Base-by-base conservation (phyloP, 2,888 invertebrate species). In the Patella pellucida region DNA sequence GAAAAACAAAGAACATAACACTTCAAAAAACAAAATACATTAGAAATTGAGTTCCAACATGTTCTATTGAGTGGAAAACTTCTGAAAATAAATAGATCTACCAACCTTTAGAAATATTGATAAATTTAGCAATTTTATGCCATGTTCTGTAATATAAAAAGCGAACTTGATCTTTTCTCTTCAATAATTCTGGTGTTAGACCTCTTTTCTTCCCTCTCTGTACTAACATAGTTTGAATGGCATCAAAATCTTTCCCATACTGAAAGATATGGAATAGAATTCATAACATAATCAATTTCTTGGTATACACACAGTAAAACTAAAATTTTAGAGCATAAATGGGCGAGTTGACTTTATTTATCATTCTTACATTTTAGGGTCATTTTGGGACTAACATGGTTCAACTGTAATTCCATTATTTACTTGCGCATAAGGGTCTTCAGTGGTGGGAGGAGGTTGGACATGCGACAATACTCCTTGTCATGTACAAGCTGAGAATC, bases 81-180 rank as follows among this genome's bases (percentile, higher is more conserved):
- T 41, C 41, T 41, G 41, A 41, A 9, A 41, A n/a, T 69, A 15
- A 31, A 52, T 12, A n/a, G n/a, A n/a, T n/a, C n/a, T n/a, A 19
- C 12, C 14, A 50, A 52, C 51, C 52, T 52, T 27, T 62, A 23
- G 62, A 23, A 23, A 62, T 62, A 12, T 19, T 62, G 23, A 62
- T 23, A 90, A 96, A 95, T 91, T 97, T 97, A 16, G 96, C 95
- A 82, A 98, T 94, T 91, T 98, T 98, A 86, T 97, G 95, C 95
- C 96, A 98, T 0, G 96, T 97, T 87, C 97, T 93, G 91, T 98
- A 97, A 91, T 97, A 98, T 90, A 97, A 97, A 89, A 96, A 96
- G 76, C 98, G 94, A 84, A 98, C 95, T 93, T 98, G 97, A 79
- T 97, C 97, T 91, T 96, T 97, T 72, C 96, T 96, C 91, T 97